Evolutionary conservation across 2,888 invertebrate genomes (phyloP), one percentile per base, ranked within the genome.

Genomic region (Keiferia lycopersicella): DNA sequence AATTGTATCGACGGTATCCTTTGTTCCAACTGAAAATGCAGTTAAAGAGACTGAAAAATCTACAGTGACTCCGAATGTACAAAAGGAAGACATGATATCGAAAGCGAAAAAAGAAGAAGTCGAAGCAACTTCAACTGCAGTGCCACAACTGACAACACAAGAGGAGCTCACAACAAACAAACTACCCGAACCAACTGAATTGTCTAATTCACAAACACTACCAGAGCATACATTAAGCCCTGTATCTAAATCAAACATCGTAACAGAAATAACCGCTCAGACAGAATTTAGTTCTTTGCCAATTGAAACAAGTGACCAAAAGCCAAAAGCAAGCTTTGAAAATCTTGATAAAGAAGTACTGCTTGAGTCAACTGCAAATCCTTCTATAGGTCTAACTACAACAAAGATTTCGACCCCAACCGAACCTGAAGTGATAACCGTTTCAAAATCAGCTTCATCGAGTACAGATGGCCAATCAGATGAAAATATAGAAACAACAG

Each of bases 221-320:
- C 77, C 78, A 64, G 82, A 84, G 65, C 78, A 77, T 66, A 79
- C 79, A 0, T 81, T 82, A 0, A 83, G 72, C 64, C 77, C 78
- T 0, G 77, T 81, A 64, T 75, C 76, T 16, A 85, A 84, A 70
- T 82, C 86, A 4, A 82, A 84, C 62, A 62, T 76, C 53, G 79
- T 80, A 1, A 87, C 88, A 30, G 91, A 90, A 76, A 79, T 88
- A n/a, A 86, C 85, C 1, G 81, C 84, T 18, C 84, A 85, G 69
- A 87, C 88, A 4, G 90, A 90, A 75, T 77, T 88, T 8, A 90
- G 90, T 67, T 91, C 91, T 7, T 73, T 91, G 34, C 87, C 90
- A 0, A 83, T 91, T 30, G 91, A 90, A 73, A 89, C 90, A 0
- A 91, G 89, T 70, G 88, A 90, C 64, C 91, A 87, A 70, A 89